phyloP scores from a whole-genome alignment of 1,140 invertebrate species.

The Ceratitis capitata region DNA sequence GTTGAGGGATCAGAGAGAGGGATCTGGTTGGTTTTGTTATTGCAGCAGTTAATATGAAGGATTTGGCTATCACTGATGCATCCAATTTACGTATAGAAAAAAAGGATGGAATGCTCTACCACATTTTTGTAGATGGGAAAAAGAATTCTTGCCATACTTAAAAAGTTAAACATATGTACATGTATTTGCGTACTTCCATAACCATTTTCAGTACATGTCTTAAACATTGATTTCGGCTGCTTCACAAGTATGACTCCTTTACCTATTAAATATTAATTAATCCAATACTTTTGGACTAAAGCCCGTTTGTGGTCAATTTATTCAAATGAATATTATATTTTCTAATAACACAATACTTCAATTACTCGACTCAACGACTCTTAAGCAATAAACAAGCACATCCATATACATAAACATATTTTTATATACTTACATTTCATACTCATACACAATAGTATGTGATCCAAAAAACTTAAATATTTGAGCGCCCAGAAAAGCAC shows the following conservation, averaged over 20 bases:
- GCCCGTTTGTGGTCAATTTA: background rate
- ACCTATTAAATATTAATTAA: background rate
- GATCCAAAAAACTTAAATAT: background rate
- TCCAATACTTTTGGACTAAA: background rate
- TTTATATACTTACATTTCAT: background rate
- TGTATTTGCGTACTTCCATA: too few species aligned
- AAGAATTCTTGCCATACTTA: too few species aligned
- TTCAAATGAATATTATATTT: slow-evolving; percentile 15
- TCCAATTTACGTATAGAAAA: background rate
- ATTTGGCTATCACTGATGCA: too few species aligned
- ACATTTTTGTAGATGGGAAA: too few species aligned
- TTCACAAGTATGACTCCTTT: background rate
- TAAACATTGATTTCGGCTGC: background rate
- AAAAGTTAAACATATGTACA: too few species aligned
- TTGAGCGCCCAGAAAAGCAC: background rate
- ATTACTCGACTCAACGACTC: background rate
- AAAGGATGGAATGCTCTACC: background rate
- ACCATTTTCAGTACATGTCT: background rate
- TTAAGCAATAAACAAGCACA: background rate
- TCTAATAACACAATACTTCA: background rate
- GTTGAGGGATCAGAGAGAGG: too few species aligned
- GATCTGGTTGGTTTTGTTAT: too few species aligned
- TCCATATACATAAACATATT: background rate
- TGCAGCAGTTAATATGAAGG: too few species aligned
- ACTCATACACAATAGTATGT: background rate